Percentiles rank a stretch among this genome's conserved stretches.
Evolutionary conservation across 2,113 vertebrate species (phyloP).

Genomic region (Laticauda laticaudata): DNA sequence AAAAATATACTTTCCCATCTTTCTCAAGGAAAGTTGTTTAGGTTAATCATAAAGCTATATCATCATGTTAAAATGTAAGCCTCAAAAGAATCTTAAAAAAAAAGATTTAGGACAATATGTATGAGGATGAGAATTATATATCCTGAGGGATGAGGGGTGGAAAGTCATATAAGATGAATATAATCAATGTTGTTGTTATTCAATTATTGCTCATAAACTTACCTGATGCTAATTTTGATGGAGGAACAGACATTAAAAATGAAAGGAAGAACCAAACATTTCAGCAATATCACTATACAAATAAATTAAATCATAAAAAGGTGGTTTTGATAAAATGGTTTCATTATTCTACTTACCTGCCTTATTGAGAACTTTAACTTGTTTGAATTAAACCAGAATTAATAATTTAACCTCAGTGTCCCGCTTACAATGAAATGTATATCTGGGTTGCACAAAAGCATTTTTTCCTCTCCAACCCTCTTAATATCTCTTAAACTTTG

Average conservation of each 20-base stretch:
- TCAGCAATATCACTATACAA: not conserved
- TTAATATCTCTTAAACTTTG: not conserved
- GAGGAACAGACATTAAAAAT: not conserved
- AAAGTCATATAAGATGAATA: not conserved
- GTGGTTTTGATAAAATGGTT: not conserved
- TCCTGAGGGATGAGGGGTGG: not conserved
- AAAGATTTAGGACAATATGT: not conserved
- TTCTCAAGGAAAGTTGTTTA: not conserved
- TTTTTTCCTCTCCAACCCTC: not conserved
- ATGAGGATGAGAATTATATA: not conserved
- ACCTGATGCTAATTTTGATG: not conserved
- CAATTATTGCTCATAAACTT: not conserved
- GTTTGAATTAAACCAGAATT: not conserved
- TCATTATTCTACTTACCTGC: not conserved
- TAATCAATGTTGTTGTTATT: not conserved
- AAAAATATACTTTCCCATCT: not conserved
- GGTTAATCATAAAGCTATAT: not conserved
- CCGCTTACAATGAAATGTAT: not conserved
- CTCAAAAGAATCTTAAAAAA: not conserved
- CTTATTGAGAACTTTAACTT: not conserved
- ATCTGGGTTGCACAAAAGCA: not conserved
- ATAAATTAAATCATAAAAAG: not conserved
- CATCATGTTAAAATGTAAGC: not conserved
- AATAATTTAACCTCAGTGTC: slow-evolving; percentile 15
- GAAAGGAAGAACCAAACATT: not conserved